Conservation (phyloP, 2,888 invertebrate genomes). For the Parnassius apollo region DNA sequence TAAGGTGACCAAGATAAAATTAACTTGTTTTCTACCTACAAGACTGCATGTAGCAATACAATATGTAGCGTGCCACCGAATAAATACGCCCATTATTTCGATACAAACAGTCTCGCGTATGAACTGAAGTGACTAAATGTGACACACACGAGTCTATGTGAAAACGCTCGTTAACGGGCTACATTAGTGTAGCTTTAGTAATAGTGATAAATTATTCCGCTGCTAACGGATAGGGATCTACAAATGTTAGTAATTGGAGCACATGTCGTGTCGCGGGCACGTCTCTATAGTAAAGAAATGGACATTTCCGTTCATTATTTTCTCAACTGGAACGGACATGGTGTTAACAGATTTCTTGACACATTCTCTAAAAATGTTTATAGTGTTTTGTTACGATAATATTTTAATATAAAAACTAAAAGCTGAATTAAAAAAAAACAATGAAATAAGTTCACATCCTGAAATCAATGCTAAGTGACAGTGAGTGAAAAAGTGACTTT, state of each 20-base stretch:
- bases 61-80: slow-evolving; percentile 3
- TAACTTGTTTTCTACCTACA: no score
- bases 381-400: no score
- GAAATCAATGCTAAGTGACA: no score
- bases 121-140: slow-evolving; percentile 20
- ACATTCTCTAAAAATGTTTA: no score
- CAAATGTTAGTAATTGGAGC: slow-evolving; percentile 25
- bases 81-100: slow-evolving; percentile 1
- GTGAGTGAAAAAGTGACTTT: no score
- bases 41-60: not conserved
- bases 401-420: no score
- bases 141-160: slow-evolving; percentile 26
- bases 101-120: slow-evolving; percentile 10
- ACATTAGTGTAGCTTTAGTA: slow-evolving; percentile 31
- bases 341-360: not conserved
- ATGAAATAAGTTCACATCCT: no score
- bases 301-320: slow-evolving; percentile 8
- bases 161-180: slow-evolving; percentile 30
- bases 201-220: slow-evolving; percentile 36
- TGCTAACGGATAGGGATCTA: slow-evolving; percentile 26
- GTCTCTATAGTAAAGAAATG: slow-evolving; percentile 1
- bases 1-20: no score
- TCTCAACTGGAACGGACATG: not conserved
- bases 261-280: slow-evolving; percentile 13
- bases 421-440: no score